These are phyloP conservation scores for Tanypteryx hageni DNA, from an alignment of 2,888 invertebrate species.

Conservation along the genomic window DNA sequence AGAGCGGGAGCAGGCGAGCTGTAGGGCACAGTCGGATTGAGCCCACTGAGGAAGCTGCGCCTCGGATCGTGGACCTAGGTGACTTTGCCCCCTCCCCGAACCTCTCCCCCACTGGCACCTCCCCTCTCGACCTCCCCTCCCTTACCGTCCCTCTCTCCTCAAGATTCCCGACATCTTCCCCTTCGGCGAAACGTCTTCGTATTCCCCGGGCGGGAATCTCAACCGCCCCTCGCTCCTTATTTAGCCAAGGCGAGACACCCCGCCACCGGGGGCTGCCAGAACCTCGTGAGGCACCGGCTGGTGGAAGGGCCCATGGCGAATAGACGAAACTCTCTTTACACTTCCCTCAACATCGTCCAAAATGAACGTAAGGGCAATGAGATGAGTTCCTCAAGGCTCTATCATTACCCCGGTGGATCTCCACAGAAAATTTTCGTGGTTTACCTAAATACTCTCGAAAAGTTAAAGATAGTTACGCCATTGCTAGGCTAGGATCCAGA, in stretches of 20 bases:
- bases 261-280: neutral
- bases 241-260: slow-evolving; percentile 49
- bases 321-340: neutral
- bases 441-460: too few species aligned
- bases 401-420: too few species aligned
- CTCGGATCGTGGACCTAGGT: slow-evolving; percentile 55
- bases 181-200: neutral
- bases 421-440: too few species aligned
- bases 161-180: neutral
- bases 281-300: neutral
- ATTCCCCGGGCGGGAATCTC: neutral
- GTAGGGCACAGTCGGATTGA: slow-evolving; percentile 59
- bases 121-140: neutral
- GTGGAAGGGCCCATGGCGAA: neutral
- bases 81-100: slow-evolving; percentile 49
- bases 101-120: neutral
- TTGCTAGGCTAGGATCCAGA: neutral
- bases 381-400: neutral
- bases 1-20: slow-evolving; percentile 57
- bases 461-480: slow-evolving; percentile 16
- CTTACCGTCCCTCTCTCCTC: neutral
- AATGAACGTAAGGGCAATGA: neutral
- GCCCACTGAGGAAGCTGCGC: slow-evolving; percentile 59
- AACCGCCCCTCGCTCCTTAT: slow-evolving; percentile 49
- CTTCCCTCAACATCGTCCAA: neutral